Percentiles rank a stretch among this genome's conserved stretches.
These are phyloP conservation scores for Scaptomyza caliginosa DNA, from an alignment of 2,888 invertebrate species.

Conservation along the genomic window DNA sequence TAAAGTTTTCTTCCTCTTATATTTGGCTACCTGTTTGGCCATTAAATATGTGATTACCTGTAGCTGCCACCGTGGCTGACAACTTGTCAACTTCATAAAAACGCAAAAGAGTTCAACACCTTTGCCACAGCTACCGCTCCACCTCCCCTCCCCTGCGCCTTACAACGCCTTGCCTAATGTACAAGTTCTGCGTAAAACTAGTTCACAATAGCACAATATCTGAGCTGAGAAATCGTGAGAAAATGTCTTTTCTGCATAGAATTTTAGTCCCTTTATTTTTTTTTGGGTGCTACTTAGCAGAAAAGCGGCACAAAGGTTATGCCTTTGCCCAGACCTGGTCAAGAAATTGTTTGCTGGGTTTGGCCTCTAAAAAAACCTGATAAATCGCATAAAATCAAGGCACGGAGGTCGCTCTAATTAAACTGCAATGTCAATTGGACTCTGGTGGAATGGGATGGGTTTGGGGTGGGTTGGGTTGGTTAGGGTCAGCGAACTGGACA, in stretches of 20 bases:
- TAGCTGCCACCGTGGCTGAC: slow-evolving; percentile 25
- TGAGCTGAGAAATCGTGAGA: slow-evolving; percentile 74
- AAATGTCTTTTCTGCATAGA: slow-evolving; percentile 63
- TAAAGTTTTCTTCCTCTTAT: slow-evolving; percentile 9
- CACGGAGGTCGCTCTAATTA: slow-evolving; percentile 77
- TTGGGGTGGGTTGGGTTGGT: slow-evolving; percentile 9
- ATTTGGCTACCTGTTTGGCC: slow-evolving; percentile 61
- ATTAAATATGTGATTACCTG: slow-evolving; percentile 51
- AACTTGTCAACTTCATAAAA: slow-evolving; percentile 55
- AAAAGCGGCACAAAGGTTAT: slow-evolving; percentile 71
- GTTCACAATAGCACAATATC: slow-evolving; percentile 53
- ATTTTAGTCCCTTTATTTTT: slow-evolving; percentile 40
- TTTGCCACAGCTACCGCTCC: slow-evolving; percentile 28
- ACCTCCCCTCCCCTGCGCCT: neutral
- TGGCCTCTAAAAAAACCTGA: slow-evolving; percentile 45
- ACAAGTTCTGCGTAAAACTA: slow-evolving; percentile 74
- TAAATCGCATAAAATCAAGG: slow-evolving; percentile 57
- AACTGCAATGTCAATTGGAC: slow-evolving; percentile 77
- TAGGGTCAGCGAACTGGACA: slow-evolving; percentile 59
- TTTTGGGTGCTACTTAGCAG: slow-evolving; percentile 51
- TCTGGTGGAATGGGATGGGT: slow-evolving; percentile 3
- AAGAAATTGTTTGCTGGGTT: slow-evolving; percentile 59
- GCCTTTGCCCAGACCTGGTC: slow-evolving; percentile 67
- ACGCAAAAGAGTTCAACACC: slow-evolving; percentile 71
- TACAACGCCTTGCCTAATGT: slow-evolving; percentile 53